These are phyloP conservation scores for Acleris emargana DNA, from an alignment of 2,888 invertebrate genomes.

Conservation along the genomic window DNA sequence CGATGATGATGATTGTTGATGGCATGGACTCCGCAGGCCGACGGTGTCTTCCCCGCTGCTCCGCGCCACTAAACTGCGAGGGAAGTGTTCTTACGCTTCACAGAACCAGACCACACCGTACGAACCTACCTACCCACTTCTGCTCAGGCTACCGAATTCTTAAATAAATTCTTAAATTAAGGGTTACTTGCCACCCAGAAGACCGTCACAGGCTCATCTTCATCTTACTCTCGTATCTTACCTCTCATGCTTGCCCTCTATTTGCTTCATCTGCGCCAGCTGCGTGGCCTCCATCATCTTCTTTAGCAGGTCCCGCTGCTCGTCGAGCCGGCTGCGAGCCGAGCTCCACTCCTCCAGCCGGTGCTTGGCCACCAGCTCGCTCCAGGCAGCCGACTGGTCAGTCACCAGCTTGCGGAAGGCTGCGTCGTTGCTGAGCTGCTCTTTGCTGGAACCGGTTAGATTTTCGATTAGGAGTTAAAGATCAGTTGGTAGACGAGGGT, in stretches of 20 bases:
- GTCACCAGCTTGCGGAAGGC: conserved; percentile 92
- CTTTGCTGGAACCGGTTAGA: conserved; percentile 83
- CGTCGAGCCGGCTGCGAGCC: conserved; percentile 91
- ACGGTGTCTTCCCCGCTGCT: too few species aligned
- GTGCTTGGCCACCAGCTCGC: conserved; percentile 93
- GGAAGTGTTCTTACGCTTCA: too few species aligned
- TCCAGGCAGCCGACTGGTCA: conserved; percentile 98
- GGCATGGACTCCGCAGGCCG: too few species aligned
- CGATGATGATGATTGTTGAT: too few species aligned
- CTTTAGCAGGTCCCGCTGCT: conserved; percentile 89
- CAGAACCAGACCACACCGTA: too few species aligned
- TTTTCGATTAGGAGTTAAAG: background rate
- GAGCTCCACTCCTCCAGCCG: conserved; percentile 93
- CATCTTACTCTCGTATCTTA: conserved; percentile 45
- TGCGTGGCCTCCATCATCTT: conserved; percentile 94
- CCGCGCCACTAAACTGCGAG: too few species aligned
- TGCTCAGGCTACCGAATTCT: too few species aligned
- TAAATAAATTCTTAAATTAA: too few species aligned
- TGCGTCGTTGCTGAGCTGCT: conserved; percentile 90
- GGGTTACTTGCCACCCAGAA: too few species aligned
- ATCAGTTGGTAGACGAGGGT: too few species aligned
- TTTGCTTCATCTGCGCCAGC: conserved; percentile 92
- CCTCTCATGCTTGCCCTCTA: conserved; percentile 95
- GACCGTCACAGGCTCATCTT: too few species aligned
- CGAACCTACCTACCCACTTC: too few species aligned